Evolutionary conservation across 2,113 vertebrate genomes (phyloP).

Genomic region (Terrapene triunguis): DNA sequence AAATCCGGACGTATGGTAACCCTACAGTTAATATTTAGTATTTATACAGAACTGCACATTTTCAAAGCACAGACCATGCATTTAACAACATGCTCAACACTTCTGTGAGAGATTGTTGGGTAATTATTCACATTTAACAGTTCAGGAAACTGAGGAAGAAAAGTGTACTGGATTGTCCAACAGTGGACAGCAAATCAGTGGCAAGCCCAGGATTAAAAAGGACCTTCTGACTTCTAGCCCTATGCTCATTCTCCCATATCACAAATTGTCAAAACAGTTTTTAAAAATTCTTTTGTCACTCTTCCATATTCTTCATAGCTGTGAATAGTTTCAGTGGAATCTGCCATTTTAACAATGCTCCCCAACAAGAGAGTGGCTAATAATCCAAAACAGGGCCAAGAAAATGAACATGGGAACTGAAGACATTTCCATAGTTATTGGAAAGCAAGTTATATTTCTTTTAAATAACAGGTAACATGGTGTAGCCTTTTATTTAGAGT

Average conservation of each 20-base stretch:
- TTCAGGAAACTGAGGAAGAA: neutral
- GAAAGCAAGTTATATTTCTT: neutral
- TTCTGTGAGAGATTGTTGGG: neutral
- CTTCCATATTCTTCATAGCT: neutral
- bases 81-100: neutral
- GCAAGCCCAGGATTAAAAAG: neutral
- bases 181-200: neutral
- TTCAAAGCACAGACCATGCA: neutral
- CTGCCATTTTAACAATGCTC: neutral
- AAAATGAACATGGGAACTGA: constrained; percentile 6
- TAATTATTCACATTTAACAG: neutral
- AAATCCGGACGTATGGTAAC: too few relatives aligned
- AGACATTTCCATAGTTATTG: neutral
- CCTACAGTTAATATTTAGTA: neutral
- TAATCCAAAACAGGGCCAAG: neutral
- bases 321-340: neutral
- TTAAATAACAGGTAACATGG: too few relatives aligned
- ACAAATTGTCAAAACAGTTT: neutral
- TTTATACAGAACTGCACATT: rapidly evolving
- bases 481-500: too few relatives aligned
- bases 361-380: neutral
- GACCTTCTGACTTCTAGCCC: neutral
- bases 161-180: neutral
- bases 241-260: neutral
- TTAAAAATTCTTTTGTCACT: neutral